A percentile compares a stretch with the other conserved stretches of the same genome.
These are phyloP conservation scores for Sapayoa aenigma DNA, from an alignment of 2,113 vertebrate genomes.

Conservation along the genomic window DNA sequence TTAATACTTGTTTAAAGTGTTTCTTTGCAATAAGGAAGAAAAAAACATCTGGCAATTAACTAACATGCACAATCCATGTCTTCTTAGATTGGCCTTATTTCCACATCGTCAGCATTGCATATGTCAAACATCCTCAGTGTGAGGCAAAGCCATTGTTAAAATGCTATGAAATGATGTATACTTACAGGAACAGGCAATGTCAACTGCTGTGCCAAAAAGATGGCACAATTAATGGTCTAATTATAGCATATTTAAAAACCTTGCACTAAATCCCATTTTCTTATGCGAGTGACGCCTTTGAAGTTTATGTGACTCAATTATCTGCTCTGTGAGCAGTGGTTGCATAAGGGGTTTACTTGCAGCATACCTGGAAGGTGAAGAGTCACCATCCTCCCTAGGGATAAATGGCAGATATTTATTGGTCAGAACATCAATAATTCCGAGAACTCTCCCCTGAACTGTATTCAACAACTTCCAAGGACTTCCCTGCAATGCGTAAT, in stretches of 20 bases:
- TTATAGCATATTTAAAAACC: neutral
- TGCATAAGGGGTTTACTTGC: neutral
- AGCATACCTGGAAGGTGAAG: neutral
- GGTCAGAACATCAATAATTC: neutral
- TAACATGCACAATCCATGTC: neutral
- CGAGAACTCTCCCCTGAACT: neutral
- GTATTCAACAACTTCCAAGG: neutral
- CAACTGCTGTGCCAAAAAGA: neutral
- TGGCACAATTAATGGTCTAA: neutral
- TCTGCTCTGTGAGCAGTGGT: neutral
- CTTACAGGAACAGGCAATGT: neutral
- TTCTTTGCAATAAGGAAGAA: neutral
- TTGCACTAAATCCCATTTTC: neutral
- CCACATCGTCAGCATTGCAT: neutral
- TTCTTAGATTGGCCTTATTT: neutral
- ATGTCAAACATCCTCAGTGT: neutral
- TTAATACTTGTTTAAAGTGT: neutral
- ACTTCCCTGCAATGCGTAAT: neutral
- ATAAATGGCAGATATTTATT: neutral
- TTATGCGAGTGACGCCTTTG: neutral
- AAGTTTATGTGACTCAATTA: neutral
- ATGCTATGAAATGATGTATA: neutral
- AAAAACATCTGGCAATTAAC: conserved; percentile 25
- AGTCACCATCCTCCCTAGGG: neutral
- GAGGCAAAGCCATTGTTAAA: neutral